These are phyloP conservation scores for Sycophila texana DNA, from an alignment of 2,888 invertebrate genomes.

Conservation along the genomic window DNA sequence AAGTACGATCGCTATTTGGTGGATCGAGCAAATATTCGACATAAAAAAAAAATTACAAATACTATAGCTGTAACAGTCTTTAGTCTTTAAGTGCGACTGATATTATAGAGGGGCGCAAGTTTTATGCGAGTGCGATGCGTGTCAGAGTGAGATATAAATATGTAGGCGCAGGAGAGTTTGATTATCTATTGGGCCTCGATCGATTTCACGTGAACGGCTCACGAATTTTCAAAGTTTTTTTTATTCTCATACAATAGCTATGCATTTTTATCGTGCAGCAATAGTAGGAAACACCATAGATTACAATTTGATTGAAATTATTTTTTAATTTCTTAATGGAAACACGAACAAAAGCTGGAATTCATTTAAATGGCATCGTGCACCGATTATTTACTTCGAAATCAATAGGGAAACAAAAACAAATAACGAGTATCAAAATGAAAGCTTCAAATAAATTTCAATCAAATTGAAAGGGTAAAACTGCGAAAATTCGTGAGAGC, in stretches of 20 bases:
- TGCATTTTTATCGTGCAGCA: too few relatives aligned
- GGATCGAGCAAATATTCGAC: slow-evolving; percentile 44
- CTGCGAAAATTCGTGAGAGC: slow-evolving; percentile 56
- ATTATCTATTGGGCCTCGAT: slow-evolving; percentile 41
- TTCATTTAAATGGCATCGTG: too few relatives aligned
- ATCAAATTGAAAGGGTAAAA: neutral
- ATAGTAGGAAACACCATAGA: too few relatives aligned
- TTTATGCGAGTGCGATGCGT: slow-evolving; percentile 58
- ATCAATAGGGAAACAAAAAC: neutral
- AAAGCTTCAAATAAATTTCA: neutral
- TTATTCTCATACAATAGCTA: neutral
- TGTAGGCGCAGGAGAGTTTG: slow-evolving; percentile 43
- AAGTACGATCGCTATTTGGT: slow-evolving; percentile 24
- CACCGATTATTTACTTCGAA: too few relatives aligned
- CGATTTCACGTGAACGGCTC: slow-evolving; percentile 44
- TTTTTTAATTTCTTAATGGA: too few relatives aligned
- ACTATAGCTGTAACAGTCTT: slow-evolving; percentile 55
- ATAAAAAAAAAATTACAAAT: slow-evolving; percentile 42
- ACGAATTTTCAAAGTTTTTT: slow-evolving; percentile 24
- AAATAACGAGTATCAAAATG: neutral
- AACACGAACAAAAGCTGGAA: too few relatives aligned
- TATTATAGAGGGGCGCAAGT: slow-evolving; percentile 57
- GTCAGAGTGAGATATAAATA: slow-evolving; percentile 53
- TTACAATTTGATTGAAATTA: too few relatives aligned
- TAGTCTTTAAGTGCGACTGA: slow-evolving; percentile 64